Conservation (phyloP, 2,113 vertebrate genomes). For the Heliornis fulica region DNA sequence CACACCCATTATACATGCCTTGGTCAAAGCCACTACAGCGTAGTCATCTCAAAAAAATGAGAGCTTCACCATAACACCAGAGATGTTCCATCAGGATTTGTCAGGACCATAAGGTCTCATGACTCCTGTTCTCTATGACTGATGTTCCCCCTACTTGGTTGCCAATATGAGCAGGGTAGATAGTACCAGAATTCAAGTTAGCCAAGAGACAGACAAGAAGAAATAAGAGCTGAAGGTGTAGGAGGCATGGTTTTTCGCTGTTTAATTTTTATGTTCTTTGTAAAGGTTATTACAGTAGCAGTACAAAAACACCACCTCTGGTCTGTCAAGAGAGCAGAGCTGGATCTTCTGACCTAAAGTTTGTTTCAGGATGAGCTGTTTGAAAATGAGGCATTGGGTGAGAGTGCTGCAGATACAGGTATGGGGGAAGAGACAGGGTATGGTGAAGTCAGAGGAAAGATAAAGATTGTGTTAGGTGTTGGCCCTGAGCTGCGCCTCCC, state of each 20-base stretch:
- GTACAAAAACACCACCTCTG: neutral
- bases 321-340: neutral
- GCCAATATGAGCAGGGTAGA: neutral
- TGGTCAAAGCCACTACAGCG: neutral
- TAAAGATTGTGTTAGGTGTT: neutral
- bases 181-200: neutral
- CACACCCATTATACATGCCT: neutral
- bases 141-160: neutral
- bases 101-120: neutral
- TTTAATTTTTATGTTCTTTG: neutral
- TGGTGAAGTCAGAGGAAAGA: neutral
- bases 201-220: neutral
- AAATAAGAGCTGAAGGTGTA: neutral
- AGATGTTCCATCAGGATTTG: neutral
- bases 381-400: neutral
- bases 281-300: neutral
- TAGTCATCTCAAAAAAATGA: neutral
- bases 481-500: neutral
- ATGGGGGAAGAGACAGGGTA: neutral
- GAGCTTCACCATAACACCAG: neutral
- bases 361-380: neutral
- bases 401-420: neutral
- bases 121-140: neutral
- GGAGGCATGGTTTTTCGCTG: neutral
- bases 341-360: neutral